Evolutionary conservation across 2,888 invertebrate genomes (phyloP), one percentile per base, ranked within the genome.

Genomic region (Tinea trinotella): DNA sequence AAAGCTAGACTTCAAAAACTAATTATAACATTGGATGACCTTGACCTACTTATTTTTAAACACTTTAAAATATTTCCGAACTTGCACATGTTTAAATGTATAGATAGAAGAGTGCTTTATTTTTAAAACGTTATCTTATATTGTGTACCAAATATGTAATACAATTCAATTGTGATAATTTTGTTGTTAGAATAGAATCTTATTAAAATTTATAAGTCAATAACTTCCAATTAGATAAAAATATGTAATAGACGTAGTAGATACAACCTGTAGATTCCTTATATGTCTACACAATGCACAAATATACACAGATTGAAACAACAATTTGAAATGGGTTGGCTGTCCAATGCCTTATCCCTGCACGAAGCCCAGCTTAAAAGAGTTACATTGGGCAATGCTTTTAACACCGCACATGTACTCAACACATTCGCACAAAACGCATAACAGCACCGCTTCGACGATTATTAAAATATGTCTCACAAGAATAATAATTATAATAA

Each of bases 1-100:
- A 36, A 36, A 6, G 10, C 7, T 12, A 40, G 60, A 57, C 60
- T 54, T 48, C 19, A 19, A 58, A 40, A n/a, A n/a, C n/a, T n/a
- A 46, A 46, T 6, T 46, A 46, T 18, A 17, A 46, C 4, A 6
- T 60, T 59, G 57, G 69, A 64, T 83, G 81, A 85, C 85, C 84
- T 86, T 85, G 84, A 86, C 84, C 82, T 68, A 79, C 67, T 75
- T 83, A 61, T 56, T 56, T 63, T 58, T 65, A 70, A 75, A 48
- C 19, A 40, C 40, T 40, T 40, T 1, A 3, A 24, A 24, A 24
- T 24, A 24, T 24, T 24, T 9, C n/a, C n/a, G 9, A 24, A 24
- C 9, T 5, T 7, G n/a, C 12, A 9, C 12, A 36, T 36, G 36
- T 36, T 36, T 36, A 36, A 4, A n/a, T 36, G 36, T 36, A 36